phyloP scores from a whole-genome alignment of 2,797 vertebrate genomes.

The Periophthalmus magnuspinnatus region DNA sequence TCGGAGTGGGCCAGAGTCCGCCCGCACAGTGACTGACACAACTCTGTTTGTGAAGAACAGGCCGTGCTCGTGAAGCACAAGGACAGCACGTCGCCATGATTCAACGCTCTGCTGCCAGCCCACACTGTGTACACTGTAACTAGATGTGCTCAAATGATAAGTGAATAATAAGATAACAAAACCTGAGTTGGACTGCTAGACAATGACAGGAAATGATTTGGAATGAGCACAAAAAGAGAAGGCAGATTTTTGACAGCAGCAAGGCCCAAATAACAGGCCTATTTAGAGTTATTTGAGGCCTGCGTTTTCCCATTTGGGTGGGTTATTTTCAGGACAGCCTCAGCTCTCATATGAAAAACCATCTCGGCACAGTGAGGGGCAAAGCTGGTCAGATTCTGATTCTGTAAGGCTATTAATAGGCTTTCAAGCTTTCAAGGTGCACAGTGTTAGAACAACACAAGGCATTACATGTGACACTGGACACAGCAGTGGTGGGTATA shows the following conservation, averaged over 20 bases:
- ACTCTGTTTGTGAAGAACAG: conserved; percentile 46
- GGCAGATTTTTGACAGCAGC: conserved; percentile 47
- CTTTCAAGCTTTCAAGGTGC: conserved; percentile 62
- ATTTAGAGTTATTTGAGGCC: conserved; percentile 59
- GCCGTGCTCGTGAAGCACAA: conserved; percentile 51
- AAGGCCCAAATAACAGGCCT: conserved; percentile 55
- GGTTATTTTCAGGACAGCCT: conserved; percentile 64
- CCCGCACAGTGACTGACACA: conserved; percentile 50
- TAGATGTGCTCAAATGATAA: conserved; percentile 44
- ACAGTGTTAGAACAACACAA: conserved; percentile 58
- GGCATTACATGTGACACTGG: conserved; percentile 54
- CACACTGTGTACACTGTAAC: conserved; percentile 46
- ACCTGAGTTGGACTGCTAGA: conserved; percentile 43
- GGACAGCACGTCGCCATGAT: conserved; percentile 47
- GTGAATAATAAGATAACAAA: conserved; percentile 33
- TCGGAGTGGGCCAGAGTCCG: conserved; percentile 40
- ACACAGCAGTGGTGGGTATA: conserved; percentile 15
- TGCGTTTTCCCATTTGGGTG: conserved; percentile 56
- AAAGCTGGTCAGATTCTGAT: conserved; percentile 71
- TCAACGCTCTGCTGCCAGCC: conserved; percentile 44
- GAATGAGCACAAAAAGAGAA: conserved; percentile 51
- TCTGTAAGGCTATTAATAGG: conserved; percentile 72
- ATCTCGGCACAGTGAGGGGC: conserved; percentile 56
- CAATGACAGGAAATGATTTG: conserved; percentile 63
- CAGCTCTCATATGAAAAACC: conserved; percentile 62